Percentiles rank a stretch among this genome's conserved stretches.
Conservation (phyloP, 2,797 vertebrate species). For the Phataginus tricuspis region DNA sequence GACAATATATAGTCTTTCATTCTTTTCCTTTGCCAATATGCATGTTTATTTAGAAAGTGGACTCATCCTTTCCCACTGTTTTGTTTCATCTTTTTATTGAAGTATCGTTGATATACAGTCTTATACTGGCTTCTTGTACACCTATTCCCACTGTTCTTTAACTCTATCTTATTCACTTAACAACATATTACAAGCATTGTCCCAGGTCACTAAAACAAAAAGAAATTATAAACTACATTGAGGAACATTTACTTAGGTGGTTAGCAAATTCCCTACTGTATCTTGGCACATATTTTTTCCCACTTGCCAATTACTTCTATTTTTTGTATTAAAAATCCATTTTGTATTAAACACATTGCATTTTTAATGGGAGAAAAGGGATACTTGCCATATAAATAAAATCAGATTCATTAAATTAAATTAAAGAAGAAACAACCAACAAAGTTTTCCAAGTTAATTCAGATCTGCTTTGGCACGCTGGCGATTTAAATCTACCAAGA, state of each 20-base stretch:
- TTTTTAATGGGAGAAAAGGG: conserved; percentile 43
- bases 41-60: neutral
- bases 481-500: neutral
- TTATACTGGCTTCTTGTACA: no score
- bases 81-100: neutral
- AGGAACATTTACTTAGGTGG: neutral
- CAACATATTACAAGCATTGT: neutral
- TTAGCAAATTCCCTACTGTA: neutral
- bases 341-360: neutral
- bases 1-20: neutral
- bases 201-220: neutral
- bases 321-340: conserved; percentile 11
- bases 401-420: conserved; percentile 6
- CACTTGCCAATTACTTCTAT: neutral
- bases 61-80: neutral
- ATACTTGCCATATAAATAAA: neutral
- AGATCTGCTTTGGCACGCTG: neutral
- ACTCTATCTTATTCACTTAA: neutral
- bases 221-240: neutral
- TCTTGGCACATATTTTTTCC: neutral
- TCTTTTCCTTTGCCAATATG: neutral
- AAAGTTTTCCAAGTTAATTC: neutral
- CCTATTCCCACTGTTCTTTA: neutral
- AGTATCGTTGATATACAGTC: no score
- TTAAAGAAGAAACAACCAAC: neutral